Percentiles rank a stretch among this genome's conserved stretches.
These are phyloP conservation scores for Hybos culiciformis DNA, from an alignment of 2,888 invertebrate genomes.

Conservation along the genomic window DNA sequence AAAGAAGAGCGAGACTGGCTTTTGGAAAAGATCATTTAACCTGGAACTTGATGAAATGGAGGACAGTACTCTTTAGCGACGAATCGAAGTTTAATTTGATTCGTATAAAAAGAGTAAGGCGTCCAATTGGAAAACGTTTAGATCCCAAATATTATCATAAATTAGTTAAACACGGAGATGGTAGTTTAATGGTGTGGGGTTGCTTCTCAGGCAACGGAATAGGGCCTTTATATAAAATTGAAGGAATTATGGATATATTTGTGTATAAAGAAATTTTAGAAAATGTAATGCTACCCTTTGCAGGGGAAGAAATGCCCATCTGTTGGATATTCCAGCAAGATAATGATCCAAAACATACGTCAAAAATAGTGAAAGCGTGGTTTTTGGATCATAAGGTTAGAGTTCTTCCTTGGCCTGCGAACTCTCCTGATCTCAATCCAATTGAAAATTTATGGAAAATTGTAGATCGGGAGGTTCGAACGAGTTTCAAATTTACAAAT, in stretches of 20 bases:
- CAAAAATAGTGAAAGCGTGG: background rate
- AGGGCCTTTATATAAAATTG: background rate
- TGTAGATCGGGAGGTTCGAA: background rate
- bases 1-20: no score
- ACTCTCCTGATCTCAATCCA: background rate
- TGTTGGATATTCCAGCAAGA: conserved; percentile 8
- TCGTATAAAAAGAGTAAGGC: background rate
- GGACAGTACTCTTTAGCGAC: background rate
- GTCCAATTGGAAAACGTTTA: background rate
- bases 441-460: background rate
- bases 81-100: background rate
- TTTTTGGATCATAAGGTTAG: background rate
- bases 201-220: background rate
- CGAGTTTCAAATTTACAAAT: no score
- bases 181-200: background rate
- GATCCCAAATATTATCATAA: background rate
- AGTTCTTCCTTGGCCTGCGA: background rate
- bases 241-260: conserved; percentile 3
- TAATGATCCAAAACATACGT: conserved; percentile 10
- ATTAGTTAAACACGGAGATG: background rate
- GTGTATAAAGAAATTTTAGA: conserved; percentile 4
- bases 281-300: conserved; percentile 2
- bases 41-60: no score
- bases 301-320: conserved; percentile 3
- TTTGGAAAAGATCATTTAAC: no score